Evolutionary conservation across 2,113 vertebrate species (phyloP).

Genomic region (Pteropus alecto): DNA sequence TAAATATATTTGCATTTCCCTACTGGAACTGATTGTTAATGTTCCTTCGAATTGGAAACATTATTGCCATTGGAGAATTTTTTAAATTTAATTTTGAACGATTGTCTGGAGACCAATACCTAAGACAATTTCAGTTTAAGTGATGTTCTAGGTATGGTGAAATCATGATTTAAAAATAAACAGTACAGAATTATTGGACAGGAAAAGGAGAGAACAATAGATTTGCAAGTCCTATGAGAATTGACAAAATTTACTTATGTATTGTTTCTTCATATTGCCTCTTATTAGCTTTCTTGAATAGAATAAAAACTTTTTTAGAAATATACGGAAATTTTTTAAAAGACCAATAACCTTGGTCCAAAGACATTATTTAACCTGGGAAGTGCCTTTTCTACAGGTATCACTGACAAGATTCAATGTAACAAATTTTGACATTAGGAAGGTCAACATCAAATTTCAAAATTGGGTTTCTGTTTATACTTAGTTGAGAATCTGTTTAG

Average conservation of each 20-base stretch:
- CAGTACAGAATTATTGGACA: neutral
- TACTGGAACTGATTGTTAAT: neutral
- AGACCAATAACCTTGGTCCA: neutral
- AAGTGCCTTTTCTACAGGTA: neutral
- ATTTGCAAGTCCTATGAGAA: neutral
- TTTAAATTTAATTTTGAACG: conserved; percentile 12
- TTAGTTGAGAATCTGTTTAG: neutral
- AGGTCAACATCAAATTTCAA: neutral
- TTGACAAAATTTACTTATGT: neutral
- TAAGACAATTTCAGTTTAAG: neutral
- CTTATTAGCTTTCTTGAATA: neutral
- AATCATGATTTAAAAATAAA: conserved; percentile 4
- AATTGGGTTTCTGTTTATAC: neutral
- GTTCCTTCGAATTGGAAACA: neutral
- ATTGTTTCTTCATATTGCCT: neutral
- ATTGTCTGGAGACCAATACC: neutral
- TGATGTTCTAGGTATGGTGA: neutral
- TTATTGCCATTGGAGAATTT: neutral
- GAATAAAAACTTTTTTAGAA: conserved; percentile 25
- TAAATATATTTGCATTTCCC: neutral
- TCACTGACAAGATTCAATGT: neutral
- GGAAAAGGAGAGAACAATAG: neutral
- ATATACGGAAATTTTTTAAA: neutral
- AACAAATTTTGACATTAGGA: neutral
- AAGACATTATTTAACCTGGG: conserved; percentile 12